Evolutionary conservation across 2,113 vertebrate genomes (phyloP), one percentile per base, ranked within the genome.

Genomic region (Pelecanus crispus): DNA sequence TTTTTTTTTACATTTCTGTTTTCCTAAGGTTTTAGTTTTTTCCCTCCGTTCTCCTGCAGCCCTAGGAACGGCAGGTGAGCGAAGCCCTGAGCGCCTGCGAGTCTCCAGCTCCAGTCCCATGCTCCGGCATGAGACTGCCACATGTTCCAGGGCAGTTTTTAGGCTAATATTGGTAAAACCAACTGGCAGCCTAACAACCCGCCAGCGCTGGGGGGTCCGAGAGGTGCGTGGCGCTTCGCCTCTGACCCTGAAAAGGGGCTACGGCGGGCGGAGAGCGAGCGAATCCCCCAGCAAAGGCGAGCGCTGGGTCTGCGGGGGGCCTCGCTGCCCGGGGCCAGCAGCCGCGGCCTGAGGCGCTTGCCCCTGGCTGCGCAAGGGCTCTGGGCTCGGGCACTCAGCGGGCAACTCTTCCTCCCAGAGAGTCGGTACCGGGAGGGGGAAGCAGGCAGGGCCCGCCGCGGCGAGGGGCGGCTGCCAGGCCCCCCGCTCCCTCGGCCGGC

Each of bases 201-300:
- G 1, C 3, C 31, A 55, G 29, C 0, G 5, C 47, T 10, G 20
- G 14, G 22, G 59, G 22, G 4, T 21, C 70, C 1, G 18, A 65
- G 49, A n/a, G 49, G 36, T 4, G 59, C 0, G 34, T 3, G 53
- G 18, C 1, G 7, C 11, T 24, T 74, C 2, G 1, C 9, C 24
- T 31, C 62, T 2, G 11, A 40, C 7, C 56, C 44, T 42, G 14
- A 26, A 13, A 40, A 40, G 20, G 15, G 56, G 13, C 19, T 21
- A 3, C 1, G 5, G 59, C 2, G 3, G 40, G 6, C 0, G 18
- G 13, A 29, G 13, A 36, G 17, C 0, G 17, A 47, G 20, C 20
- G 29, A n/a, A 56, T 3, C 12, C 17, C 20, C 34, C 47, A 7
- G 70, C 6, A 6, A 31, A 65, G 5, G 9, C 16, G 28, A 81